Conservation (phyloP, 2,113 vertebrate species). For the Hippocampus zosterae region DNA sequence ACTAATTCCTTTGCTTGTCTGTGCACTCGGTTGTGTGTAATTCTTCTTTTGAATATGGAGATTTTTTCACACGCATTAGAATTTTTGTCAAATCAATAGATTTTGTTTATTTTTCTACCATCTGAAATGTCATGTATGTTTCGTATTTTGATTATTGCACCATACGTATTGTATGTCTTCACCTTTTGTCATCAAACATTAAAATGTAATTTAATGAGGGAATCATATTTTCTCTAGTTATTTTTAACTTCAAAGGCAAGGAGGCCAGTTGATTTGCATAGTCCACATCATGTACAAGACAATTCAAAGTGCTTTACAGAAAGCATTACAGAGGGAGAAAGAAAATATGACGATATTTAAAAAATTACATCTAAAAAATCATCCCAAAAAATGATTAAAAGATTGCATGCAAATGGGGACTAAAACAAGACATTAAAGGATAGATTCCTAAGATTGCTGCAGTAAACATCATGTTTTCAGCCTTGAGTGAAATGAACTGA, state of each 20-base stretch:
- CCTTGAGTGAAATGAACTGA: too few species aligned
- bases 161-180: conserved; percentile 48
- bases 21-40: background rate
- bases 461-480: too few species aligned
- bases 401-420: too few species aligned
- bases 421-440: too few species aligned
- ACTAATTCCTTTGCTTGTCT: conserved; percentile 18
- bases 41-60: background rate
- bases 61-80: background rate
- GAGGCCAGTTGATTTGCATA: too few species aligned
- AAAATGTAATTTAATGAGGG: conserved; percentile 45
- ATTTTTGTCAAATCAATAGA: conserved; percentile 43
- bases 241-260: background rate
- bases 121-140: conserved; percentile 68
- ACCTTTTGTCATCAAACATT: conserved; percentile 46
- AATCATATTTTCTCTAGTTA: conserved; percentile 3
- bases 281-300: too few species aligned
- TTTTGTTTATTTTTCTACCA: conserved; percentile 78
- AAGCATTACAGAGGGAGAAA: too few species aligned
- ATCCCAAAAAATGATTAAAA: too few species aligned
- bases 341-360: too few species aligned
- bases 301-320: too few species aligned
- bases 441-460: too few species aligned
- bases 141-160: conserved; percentile 53
- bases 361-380: too few species aligned